Percentiles rank a stretch among this genome's conserved stretches.
Evolutionary conservation across 2,113 vertebrate species (phyloP).

Genomic region (Numenius arquata): DNA sequence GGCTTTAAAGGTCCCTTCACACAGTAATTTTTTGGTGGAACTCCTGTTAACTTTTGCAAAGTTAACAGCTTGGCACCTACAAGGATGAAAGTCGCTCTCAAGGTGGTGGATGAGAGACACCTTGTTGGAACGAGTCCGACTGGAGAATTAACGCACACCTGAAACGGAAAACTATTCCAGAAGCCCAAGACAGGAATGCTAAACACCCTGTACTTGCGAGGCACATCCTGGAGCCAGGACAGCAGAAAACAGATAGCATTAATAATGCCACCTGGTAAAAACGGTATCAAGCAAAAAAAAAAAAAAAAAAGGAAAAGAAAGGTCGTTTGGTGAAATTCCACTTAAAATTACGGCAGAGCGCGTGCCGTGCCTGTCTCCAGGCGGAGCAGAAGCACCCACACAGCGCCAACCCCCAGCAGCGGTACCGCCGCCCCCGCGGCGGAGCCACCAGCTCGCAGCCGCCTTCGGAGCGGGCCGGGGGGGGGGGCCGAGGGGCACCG

Average conservation of each 20-base stretch:
- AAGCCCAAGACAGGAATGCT: fast-evolving
- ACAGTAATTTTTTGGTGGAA: not conserved
- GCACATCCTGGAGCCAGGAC: not conserved
- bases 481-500: not conserved
- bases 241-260: not conserved
- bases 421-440: too few relatives aligned
- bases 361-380: too few relatives aligned
- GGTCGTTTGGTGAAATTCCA: not conserved
- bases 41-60: not conserved
- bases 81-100: not conserved
- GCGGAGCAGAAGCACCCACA: not conserved
- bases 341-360: fast-evolving
- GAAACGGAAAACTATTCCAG: not conserved
- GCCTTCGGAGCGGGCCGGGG: too few relatives aligned
- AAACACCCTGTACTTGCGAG: not conserved
- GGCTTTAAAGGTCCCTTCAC: not conserved
- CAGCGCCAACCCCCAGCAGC: too few relatives aligned
- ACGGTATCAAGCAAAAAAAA: too few relatives aligned
- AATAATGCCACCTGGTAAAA: not conserved
- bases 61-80: not conserved
- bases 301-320: not conserved
- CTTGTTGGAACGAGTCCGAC: fast-evolving
- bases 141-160: not conserved
- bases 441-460: too few relatives aligned
- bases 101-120: not conserved